phyloP scores from a whole-genome alignment of 2,113 vertebrate genomes.

The Neogobius melanostomus region DNA sequence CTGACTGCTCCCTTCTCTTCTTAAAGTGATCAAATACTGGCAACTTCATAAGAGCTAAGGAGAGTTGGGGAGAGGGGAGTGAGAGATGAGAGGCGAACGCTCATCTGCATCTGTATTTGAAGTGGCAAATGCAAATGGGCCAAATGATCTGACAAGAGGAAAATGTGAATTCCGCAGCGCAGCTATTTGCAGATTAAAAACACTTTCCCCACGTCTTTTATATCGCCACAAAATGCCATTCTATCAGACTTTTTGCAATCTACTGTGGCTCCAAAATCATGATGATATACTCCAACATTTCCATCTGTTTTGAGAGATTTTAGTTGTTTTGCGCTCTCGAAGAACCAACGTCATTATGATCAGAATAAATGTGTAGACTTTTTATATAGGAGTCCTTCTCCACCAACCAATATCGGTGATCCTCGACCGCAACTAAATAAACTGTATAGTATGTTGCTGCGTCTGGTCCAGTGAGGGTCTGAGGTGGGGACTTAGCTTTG shows the following conservation, averaged over 20 bases:
- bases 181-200: conserved; percentile 65
- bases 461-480: no score
- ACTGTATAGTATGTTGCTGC: no score
- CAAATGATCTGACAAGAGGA: conserved; percentile 74
- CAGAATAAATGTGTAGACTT: background rate
- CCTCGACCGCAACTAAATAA: no score
- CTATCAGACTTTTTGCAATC: conserved; percentile 44
- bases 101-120: conserved; percentile 67
- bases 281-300: conserved; percentile 34
- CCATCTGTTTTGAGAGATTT: conserved; percentile 47
- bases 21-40: conserved; percentile 74
- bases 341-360: conserved; percentile 28
- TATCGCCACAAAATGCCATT: conserved; percentile 37
- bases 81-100: conserved; percentile 66
- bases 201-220: conserved; percentile 33
- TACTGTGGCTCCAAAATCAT: conserved; percentile 39
- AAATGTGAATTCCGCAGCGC: conserved; percentile 66
- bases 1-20: conserved; percentile 59
- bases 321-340: conserved; percentile 27
- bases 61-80: conserved; percentile 29
- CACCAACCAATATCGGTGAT: background rate
- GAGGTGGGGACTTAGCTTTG: no score
- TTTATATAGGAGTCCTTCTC: background rate
- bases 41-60: conserved; percentile 60
- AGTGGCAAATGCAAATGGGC: conserved; percentile 74